phyloP scores from a whole-genome alignment of 2,888 invertebrate species.

The Chironomus tentans region DNA sequence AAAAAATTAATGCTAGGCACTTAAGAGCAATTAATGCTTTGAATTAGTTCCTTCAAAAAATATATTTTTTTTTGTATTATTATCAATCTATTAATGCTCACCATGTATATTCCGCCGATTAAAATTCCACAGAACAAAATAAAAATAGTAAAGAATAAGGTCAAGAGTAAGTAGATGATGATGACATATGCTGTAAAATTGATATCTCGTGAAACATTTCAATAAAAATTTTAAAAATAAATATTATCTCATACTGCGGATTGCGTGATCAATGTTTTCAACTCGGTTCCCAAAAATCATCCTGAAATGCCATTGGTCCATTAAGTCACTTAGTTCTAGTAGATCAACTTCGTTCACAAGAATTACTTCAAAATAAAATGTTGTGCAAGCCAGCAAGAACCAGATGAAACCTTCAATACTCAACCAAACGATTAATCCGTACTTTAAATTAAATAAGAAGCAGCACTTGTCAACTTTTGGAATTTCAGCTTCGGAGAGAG shows the following conservation, averaged over 20 bases:
- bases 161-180: not conserved
- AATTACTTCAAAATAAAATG: not conserved
- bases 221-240: no score
- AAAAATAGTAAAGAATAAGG: not conserved
- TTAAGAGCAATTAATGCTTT: not conserved
- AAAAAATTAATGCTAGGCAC: not conserved
- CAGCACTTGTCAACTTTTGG: conserved; percentile 9
- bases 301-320: not conserved
- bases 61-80: not conserved
- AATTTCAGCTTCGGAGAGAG: not conserved
- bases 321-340: not conserved
- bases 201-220: not conserved
- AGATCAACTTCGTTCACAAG: not conserved
- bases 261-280: not conserved
- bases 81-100: not conserved
- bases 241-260: not conserved
- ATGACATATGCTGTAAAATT: not conserved
- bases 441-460: not conserved
- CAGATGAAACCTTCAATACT: not conserved
- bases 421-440: not conserved
- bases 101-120: not conserved
- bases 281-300: not conserved
- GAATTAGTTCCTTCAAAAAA: not conserved
- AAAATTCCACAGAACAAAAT: not conserved
- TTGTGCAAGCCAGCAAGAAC: not conserved